These are phyloP conservation scores for Heliconius sara DNA, from an alignment of 2,888 invertebrate species.

Conservation along the genomic window DNA sequence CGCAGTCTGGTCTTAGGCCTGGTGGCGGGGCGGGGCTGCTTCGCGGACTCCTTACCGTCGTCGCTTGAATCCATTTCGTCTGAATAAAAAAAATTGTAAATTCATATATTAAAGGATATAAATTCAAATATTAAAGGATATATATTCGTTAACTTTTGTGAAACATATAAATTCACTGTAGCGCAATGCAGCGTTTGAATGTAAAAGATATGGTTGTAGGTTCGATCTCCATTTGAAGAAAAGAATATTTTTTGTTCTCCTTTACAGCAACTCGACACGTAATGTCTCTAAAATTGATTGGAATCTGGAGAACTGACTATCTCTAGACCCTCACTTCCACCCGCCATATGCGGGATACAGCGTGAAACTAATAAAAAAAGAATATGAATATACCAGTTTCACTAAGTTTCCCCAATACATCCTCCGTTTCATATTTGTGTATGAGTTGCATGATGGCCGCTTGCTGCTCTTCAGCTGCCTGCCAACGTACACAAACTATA, in stretches of 20 bases:
- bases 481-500: slow-evolving; percentile 22
- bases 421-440: slow-evolving; percentile 82
- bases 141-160: no score
- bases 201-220: neutral
- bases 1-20: slow-evolving; percentile 80
- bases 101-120: neutral
- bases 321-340: neutral
- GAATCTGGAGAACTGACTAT: neutral
- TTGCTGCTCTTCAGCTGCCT: slow-evolving; percentile 89
- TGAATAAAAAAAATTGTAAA: slow-evolving; percentile 41
- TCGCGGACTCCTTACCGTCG: slow-evolving; percentile 65
- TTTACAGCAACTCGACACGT: neutral
- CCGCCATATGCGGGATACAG: neutral
- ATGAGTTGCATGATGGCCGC: slow-evolving; percentile 83
- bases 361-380: neutral
- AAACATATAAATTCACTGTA: no score
- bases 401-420: slow-evolving; percentile 79
- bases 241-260: no score
- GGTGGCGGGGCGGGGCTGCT: slow-evolving; percentile 71
- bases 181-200: no score
- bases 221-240: neutral
- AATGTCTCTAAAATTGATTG: neutral
- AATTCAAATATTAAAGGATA: no score
- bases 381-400: slow-evolving; percentile 68
- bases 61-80: slow-evolving; percentile 73